These are phyloP conservation scores for Drosophila bipectinata DNA, from an alignment of 1,140 invertebrate species.

Conservation along the genomic window DNA sequence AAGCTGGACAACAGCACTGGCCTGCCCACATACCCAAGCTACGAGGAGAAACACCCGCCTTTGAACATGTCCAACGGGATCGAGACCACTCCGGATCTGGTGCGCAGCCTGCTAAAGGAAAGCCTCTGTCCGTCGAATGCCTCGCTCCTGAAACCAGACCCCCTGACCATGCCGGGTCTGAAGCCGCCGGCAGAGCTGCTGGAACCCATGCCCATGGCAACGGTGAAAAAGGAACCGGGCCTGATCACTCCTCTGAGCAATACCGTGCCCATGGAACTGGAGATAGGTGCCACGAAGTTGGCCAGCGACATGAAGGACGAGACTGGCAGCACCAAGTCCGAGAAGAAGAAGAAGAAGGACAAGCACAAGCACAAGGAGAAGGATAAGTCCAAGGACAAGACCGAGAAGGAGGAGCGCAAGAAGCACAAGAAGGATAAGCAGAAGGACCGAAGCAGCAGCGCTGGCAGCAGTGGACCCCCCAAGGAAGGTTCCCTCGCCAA, in stretches of 20 bases:
- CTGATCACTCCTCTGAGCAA: conserved; percentile 9
- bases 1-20: conserved; percentile 64
- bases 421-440: conserved; percentile 88
- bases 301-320: conserved; percentile 82
- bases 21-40: conserved; percentile 39
- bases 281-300: conserved; percentile 47
- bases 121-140: conserved; percentile 70
- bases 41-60: conserved; percentile 67
- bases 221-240: conserved; percentile 58
- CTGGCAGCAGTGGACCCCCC: conserved; percentile 56
- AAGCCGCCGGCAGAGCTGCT: conserved; percentile 73
- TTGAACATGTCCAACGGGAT: conserved; percentile 76
- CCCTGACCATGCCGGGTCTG: conserved; percentile 65
- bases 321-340: conserved; percentile 43
- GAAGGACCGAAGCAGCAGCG: conserved; percentile 84
- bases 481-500: conserved; percentile 69
- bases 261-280: conserved; percentile 41
- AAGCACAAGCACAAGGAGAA: conserved; percentile 88
- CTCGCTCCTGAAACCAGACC: conserved; percentile 71
- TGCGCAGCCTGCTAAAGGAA: conserved; percentile 79
- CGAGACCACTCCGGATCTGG: conserved; percentile 82
- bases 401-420: conserved; percentile 85
- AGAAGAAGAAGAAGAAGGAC: conserved; percentile 88
- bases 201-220: conserved; percentile 57
- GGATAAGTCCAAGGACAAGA: conserved; percentile 86